Evolutionary conservation across 2,888 invertebrate species (phyloP).

Genomic region (Caenorhabditis virilis): DNA sequence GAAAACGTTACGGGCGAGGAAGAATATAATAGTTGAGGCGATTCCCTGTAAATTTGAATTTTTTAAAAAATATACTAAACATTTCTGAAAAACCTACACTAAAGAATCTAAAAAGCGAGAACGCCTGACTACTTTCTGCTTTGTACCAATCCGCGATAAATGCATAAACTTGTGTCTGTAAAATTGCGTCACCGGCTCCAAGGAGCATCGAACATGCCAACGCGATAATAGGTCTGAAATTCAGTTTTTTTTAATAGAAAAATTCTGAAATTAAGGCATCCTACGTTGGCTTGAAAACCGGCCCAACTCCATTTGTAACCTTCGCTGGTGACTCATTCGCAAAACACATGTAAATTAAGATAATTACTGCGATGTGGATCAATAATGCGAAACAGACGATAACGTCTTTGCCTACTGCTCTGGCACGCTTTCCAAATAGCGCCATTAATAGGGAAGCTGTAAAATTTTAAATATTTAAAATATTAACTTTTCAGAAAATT

Average conservation of each 20-base stretch:
- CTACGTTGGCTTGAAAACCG: conserved; percentile 10
- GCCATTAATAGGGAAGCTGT: conserved; percentile 16
- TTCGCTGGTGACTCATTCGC: conserved; percentile 24
- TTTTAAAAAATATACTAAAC: no score
- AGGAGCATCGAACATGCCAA: conserved; percentile 28
- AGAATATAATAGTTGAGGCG: conserved; percentile 16
- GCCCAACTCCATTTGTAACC: conserved; percentile 9
- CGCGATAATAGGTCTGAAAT: conserved; percentile 10
- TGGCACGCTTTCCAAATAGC: conserved; percentile 13
- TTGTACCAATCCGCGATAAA: conserved; percentile 24
- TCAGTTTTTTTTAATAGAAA: neutral
- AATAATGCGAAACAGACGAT: conserved; percentile 15
- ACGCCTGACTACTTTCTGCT: conserved; percentile 20
- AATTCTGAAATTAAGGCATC: neutral
- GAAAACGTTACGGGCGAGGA: conserved; percentile 7
- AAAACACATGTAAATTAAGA: conserved; percentile 19
- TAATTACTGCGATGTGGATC: conserved; percentile 14
- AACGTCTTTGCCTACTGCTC: conserved; percentile 24
- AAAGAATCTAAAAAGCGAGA: conserved; percentile 29
- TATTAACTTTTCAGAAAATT: neutral
- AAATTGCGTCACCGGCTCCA: conserved; percentile 31
- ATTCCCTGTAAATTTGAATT: conserved; percentile 21
- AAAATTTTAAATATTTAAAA: neutral
- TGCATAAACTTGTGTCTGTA: conserved; percentile 34
- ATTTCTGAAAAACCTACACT: no score